Percentiles rank a stretch among this genome's conserved stretches.
Conservation (phyloP, 2,888 invertebrate genomes). For the Seira ritae region DNA sequence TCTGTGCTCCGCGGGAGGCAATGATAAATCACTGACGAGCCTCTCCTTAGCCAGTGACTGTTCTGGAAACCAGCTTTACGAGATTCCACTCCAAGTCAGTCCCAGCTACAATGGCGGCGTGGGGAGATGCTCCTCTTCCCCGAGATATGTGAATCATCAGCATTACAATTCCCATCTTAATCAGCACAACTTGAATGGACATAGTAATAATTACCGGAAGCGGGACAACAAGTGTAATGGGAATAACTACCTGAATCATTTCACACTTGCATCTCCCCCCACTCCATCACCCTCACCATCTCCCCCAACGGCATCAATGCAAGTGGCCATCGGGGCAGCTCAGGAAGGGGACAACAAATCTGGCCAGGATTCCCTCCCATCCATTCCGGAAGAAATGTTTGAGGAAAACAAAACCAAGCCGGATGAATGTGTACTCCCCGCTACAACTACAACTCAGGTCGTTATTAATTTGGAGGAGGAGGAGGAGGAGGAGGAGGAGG, state of each 20-base stretch:
- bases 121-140: neutral
- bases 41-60: conserved; percentile 59
- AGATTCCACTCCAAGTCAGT: conserved; percentile 39
- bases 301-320: neutral
- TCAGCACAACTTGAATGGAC: neutral
- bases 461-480: too few species aligned
- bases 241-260: neutral
- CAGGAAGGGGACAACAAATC: neutral
- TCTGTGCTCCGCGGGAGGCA: conserved; percentile 39
- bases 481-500: too few species aligned
- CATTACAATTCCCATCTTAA: neutral
- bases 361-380: neutral
- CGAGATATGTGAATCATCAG: neutral
- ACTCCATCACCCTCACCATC: neutral
- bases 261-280: neutral
- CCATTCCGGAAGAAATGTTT: neutral
- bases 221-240: neutral
- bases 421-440: too few species aligned
- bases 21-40: conserved; percentile 67
- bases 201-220: too few species aligned
- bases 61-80: conserved; percentile 46
- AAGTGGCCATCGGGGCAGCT: neutral
- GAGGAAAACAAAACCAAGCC: neutral
- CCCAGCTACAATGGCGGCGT: neutral
- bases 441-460: too few species aligned